Percentiles rank a stretch among this genome's conserved stretches.
These are phyloP conservation scores for Elegia similella DNA, from an alignment of 2,888 invertebrate species.

Conservation along the genomic window DNA sequence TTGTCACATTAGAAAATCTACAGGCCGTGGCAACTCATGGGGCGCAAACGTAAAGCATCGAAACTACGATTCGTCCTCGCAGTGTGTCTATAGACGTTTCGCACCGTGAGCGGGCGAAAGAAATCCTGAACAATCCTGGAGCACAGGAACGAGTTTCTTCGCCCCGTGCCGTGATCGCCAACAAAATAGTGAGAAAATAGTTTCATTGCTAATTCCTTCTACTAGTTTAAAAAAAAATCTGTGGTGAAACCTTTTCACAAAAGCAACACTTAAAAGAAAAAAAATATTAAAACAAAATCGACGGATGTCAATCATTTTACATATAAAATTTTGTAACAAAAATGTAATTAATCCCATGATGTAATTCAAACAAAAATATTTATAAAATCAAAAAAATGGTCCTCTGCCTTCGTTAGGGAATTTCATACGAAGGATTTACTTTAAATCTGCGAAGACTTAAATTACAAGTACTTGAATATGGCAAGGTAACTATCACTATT, in stretches of 20 bases:
- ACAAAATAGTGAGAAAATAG: no score
- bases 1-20: no score
- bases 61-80: no score
- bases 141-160: no score
- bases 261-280: not conserved
- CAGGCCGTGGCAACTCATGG: no score
- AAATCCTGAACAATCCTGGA: no score
- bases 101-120: no score
- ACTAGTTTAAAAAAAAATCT: no score
- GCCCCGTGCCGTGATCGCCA: no score
- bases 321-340: not conserved
- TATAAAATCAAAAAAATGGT: slow-evolving; percentile 29
- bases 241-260: not conserved
- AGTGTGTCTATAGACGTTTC: no score
- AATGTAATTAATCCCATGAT: not conserved
- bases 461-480: slow-evolving; percentile 32
- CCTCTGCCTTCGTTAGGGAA: slow-evolving; percentile 22
- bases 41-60: no score
- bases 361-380: slow-evolving; percentile 7
- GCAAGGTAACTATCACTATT: slow-evolving; percentile 31
- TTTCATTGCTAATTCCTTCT: no score
- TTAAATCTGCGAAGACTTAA: slow-evolving; percentile 20
- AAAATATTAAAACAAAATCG: not conserved
- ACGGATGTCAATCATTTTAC: not conserved
- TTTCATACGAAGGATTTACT: slow-evolving; percentile 13